Evolutionary conservation across 35 echinoderm and acorn worm genomes (phyloP), one percentile per base, ranked within the genome.

Genomic region (Eucidaris tribuloides): DNA sequence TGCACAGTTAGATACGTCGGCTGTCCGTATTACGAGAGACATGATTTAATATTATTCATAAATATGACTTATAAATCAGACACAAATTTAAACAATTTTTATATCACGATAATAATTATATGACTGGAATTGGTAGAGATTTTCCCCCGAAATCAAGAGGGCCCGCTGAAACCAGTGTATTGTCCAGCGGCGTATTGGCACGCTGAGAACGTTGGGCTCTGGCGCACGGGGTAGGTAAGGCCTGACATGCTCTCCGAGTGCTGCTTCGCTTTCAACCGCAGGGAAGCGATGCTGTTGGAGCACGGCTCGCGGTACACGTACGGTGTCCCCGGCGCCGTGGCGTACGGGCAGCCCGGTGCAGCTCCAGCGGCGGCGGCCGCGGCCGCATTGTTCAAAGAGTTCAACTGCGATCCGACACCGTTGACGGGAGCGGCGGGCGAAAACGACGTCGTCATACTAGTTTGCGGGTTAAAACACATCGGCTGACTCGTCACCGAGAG

Each of bases 201-300:
- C 22, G 96, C 96, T 17, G 96, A 99, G 65, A 99, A 81, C 2
- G 96, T 83, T 2, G 87, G 77, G 71, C 76, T 99, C n/a, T 99
- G 90, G 43, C 89, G 55, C 0, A 89, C 83, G 42, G 96, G 96
- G 58, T 99, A 99, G 44, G 81, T 90, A 39, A 99, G 89, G 11
- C 83, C 84, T 0, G 84, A 70, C 90, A 92, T 99, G 45, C 86
- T 83, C 55, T 85, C 83, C 18, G 90, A 92, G 72, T 99, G 96
- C 49, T 97, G 94, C 44, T 93, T 99, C 9, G 96, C 96, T 89
- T 99, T 99, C 59, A 99, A 80, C 39, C 96, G 58, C 30, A 99
- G 83, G 3, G 96, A 90, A n/a, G 96, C 96, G 42, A 99, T 89
- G 64, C 96, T 99, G 62, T 86, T 92, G 13, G 96, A 86, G 42